These are phyloP conservation scores for Gonatopus flavifemur DNA, from an alignment of 1,140 invertebrate species.

Conservation along the genomic window DNA sequence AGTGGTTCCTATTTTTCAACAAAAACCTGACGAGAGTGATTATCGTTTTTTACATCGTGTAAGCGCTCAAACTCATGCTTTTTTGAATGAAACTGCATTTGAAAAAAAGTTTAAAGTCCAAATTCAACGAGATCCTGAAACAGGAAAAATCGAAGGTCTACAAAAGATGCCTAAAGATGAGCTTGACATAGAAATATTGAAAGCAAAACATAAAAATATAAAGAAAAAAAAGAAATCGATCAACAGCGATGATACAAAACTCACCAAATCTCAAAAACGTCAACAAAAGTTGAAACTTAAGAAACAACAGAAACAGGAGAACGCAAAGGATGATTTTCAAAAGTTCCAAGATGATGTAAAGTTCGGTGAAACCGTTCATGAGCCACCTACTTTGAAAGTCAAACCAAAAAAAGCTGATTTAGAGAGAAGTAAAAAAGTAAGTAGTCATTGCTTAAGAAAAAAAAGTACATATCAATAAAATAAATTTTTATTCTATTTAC, in stretches of 20 bases:
- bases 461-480: not conserved
- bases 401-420: slow-evolving; percentile 53
- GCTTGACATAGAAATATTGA: slow-evolving; percentile 50
- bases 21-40: slow-evolving; percentile 53
- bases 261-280: slow-evolving; percentile 55
- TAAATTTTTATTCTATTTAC: slow-evolving; percentile 29
- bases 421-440: slow-evolving; percentile 50
- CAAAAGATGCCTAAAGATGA: slow-evolving; percentile 56
- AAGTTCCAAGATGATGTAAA: slow-evolving; percentile 60
- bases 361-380: slow-evolving; percentile 71
- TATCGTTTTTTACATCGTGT: slow-evolving; percentile 57
- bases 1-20: slow-evolving; percentile 55
- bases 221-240: slow-evolving; percentile 52
- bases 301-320: slow-evolving; percentile 46
- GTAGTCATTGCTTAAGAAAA: slow-evolving; percentile 15
- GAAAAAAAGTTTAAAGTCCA: slow-evolving; percentile 62
- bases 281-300: slow-evolving; percentile 53
- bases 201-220: slow-evolving; percentile 48
- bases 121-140: slow-evolving; percentile 55
- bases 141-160: slow-evolving; percentile 54
- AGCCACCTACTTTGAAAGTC: slow-evolving; percentile 62
- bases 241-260: slow-evolving; percentile 28
- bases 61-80: slow-evolving; percentile 54
- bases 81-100: slow-evolving; percentile 59
- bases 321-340: slow-evolving; percentile 47